Percentiles rank a stretch among this genome's conserved stretches.
Conservation (phyloP, 2,797 vertebrate genomes). For the Channallabes apus region DNA sequence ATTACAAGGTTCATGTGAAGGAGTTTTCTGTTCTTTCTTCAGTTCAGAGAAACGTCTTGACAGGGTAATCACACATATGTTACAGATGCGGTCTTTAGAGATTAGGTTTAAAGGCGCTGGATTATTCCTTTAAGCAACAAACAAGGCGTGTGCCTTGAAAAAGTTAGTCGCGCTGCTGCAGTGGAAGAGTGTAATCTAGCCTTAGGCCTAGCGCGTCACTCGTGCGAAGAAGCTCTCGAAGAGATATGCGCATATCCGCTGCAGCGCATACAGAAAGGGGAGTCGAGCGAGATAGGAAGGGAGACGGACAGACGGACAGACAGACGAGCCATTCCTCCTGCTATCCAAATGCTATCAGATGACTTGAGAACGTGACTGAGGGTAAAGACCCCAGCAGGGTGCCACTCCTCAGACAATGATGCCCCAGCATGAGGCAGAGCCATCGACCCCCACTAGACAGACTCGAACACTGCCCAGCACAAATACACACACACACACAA, state of each 20-base stretch:
- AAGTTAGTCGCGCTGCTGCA: not conserved
- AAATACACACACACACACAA: not conserved
- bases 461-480: constrained; percentile 55
- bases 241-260: constrained; percentile 20
- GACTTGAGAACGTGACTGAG: constrained; percentile 51
- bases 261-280: constrained; percentile 8
- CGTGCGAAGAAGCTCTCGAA: constrained; percentile 17
- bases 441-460: constrained; percentile 47
- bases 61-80: not conserved
- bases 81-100: not conserved
- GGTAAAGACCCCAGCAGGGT: constrained; percentile 49
- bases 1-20: not conserved
- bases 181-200: constrained; percentile 29
- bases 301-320: not conserved
- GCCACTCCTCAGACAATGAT: constrained; percentile 47
- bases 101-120: not conserved
- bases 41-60: not conserved
- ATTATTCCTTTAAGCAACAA: not conserved
- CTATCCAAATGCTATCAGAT: constrained; percentile 68
- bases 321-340: constrained; percentile 51
- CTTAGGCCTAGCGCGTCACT: constrained; percentile 3
- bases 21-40: not conserved
- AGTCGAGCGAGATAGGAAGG: not conserved
- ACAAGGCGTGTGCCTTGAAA: not conserved
- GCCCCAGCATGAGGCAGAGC: constrained; percentile 48